These are phyloP conservation scores for Hydraecia micacea DNA, from an alignment of 2,888 invertebrate genomes.

Conservation along the genomic window DNA sequence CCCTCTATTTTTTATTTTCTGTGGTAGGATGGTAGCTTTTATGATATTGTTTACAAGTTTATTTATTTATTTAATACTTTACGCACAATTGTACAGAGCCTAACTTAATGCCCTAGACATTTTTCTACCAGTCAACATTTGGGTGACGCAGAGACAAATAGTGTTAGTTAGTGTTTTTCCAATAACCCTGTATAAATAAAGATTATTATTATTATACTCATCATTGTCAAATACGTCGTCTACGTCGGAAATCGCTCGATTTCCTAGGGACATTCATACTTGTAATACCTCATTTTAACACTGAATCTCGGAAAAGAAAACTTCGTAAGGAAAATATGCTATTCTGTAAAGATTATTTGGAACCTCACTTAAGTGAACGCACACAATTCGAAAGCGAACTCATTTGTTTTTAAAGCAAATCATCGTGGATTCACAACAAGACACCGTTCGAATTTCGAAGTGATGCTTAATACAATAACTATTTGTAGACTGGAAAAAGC, in stretches of 20 bases:
- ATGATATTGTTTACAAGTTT: not conserved
- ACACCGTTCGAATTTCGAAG: not conserved
- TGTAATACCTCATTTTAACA: conserved; percentile 3
- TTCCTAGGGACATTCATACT: conserved; percentile 22
- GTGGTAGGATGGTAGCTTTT: no score
- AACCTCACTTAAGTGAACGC: not conserved
- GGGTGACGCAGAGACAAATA: no score
- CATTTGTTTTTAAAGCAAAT: not conserved
- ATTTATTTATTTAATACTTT: not conserved
- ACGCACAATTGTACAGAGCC: no score
- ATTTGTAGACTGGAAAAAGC: not conserved
- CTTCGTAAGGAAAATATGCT: not conserved
- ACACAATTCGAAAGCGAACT: not conserved
- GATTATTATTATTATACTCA: no score
- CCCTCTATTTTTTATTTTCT: not conserved
- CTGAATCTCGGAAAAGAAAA: not conserved
- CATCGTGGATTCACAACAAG: not conserved
- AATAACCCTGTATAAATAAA: no score
- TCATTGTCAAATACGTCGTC: conserved; percentile 8
- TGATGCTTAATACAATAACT: not conserved
- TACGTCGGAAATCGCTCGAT: conserved; percentile 30
- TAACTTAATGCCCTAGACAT: no score
- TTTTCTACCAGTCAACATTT: no score
- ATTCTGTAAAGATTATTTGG: not conserved
- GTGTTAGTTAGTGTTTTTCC: no score